phyloP scores from a whole-genome alignment of 2,888 invertebrate genomes.

The Macaria notata region DNA sequence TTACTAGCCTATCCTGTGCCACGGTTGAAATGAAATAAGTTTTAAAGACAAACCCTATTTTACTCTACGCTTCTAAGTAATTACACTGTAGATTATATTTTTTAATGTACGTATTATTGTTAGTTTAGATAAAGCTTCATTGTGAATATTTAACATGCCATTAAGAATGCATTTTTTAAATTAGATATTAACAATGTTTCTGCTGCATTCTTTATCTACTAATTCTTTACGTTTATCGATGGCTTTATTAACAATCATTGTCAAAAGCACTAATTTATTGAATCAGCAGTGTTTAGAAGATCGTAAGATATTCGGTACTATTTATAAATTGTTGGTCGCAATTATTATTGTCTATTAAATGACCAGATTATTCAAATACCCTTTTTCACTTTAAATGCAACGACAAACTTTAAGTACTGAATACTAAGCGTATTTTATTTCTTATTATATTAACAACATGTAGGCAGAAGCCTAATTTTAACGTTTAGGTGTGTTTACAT shows the following conservation, averaged over 20 bases:
- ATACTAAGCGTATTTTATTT: constrained; percentile 3
- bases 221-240: too few relatives aligned
- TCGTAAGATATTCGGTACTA: too few relatives aligned
- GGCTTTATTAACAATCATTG: too few relatives aligned
- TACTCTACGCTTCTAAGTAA: constrained; percentile 16
- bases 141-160: background rate
- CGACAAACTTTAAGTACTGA: background rate
- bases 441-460: constrained; percentile 4
- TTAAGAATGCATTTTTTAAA: too few relatives aligned
- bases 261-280: too few relatives aligned
- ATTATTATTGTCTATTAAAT: constrained; percentile 23
- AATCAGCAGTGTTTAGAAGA: too few relatives aligned
- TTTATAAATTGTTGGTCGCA: constrained; percentile 14
- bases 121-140: constrained; percentile 72
- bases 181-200: too few relatives aligned
- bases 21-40: constrained; percentile 14
- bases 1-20: constrained; percentile 4
- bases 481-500: background rate
- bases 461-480: constrained; percentile 1
- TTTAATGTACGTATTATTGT: constrained; percentile 48
- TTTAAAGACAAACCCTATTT: constrained; percentile 19
- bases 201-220: too few relatives aligned
- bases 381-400: constrained; percentile 7
- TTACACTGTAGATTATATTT: constrained; percentile 15
- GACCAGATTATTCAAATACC: constrained; percentile 18